Base-by-base conservation (phyloP, 2,113 vertebrate genomes). In the Antennarius striatus region DNA sequence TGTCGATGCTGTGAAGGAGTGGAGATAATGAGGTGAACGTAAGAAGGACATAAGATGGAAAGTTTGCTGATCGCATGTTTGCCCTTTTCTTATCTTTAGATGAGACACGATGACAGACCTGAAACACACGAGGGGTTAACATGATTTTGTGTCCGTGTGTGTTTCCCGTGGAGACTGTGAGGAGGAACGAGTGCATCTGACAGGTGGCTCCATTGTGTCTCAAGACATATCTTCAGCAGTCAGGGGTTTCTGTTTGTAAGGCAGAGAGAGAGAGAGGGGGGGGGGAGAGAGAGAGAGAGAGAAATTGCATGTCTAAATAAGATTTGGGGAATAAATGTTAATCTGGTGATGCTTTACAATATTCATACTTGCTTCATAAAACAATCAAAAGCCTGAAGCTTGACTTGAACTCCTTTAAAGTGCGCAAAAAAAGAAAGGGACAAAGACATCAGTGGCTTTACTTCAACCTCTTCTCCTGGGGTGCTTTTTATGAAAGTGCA, bases 191-290 rank as follows among this genome's bases (percentile, higher is more conserved):
- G 54, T 77, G 71, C 77, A 86, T 89, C 66, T 80, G 79, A 89
- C 79, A 86, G 80, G 80, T 89, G 90, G 79, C 80, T 88, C 84
- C 79, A 85, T 79, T 89, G 75, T 88, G 86, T 89, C 85, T 83
- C 51, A 29, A 52, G 55, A 42, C 71, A 80, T 86, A 77, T 67
- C 68, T 86, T 77, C 75, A 86, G 22, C 68, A 42, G 53, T 51
- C 70, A 83, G 32, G 14, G 47, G 5, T 68, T 72, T 77, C 29
- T 55, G 63, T 67, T n/a, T 66, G 45, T 15, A 51, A 57, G 62
- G 83, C 56, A 59, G 32, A 4, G 43, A 70, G 36, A 53, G 52
- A 30, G 29, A 56, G 39, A 63, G 15, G 40, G 10, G 40, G 51
- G 36, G 66, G 30, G 45, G 48, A 29, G 32, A 64, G 30, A 42